A percentile compares a stretch with the other conserved stretches of the same genome.
Conservation (phyloP, 2,113 vertebrate genomes). For the Myiozetetes cayanensis region DNA sequence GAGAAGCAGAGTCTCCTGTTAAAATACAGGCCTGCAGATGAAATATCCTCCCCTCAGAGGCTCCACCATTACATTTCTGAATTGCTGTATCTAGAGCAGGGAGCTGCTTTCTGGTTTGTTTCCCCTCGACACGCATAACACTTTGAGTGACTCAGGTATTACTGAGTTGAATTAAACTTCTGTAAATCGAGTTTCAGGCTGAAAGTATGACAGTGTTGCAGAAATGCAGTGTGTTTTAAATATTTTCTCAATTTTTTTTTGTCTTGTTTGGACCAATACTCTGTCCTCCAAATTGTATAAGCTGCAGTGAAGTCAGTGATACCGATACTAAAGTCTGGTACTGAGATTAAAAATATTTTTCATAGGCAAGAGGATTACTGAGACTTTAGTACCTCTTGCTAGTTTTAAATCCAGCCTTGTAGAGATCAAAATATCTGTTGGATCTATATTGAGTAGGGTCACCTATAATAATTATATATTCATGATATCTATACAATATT, state of each 20-base stretch:
- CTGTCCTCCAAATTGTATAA: neutral
- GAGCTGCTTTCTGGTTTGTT: neutral
- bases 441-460: neutral
- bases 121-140: fast-evolving
- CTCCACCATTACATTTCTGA: neutral
- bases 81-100: neutral
- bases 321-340: neutral
- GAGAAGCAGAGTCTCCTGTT: neutral
- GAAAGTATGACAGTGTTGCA: neutral
- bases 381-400: neutral
- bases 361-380: neutral
- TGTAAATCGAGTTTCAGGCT: neutral
- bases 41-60: neutral
- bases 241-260: neutral
- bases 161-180: neutral
- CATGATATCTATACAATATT: neutral
- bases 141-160: neutral
- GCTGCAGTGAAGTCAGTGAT: neutral
- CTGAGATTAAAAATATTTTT: neutral
- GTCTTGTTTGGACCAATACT: neutral
- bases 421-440: neutral
- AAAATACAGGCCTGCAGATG: neutral
- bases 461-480: neutral
- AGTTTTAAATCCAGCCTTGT: neutral
- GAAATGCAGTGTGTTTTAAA: neutral